A percentile compares a stretch with the other conserved stretches of the same genome.
phyloP scores from a whole-genome alignment of 2,797 vertebrate genomes.

The Sebastes miniatus region DNA sequence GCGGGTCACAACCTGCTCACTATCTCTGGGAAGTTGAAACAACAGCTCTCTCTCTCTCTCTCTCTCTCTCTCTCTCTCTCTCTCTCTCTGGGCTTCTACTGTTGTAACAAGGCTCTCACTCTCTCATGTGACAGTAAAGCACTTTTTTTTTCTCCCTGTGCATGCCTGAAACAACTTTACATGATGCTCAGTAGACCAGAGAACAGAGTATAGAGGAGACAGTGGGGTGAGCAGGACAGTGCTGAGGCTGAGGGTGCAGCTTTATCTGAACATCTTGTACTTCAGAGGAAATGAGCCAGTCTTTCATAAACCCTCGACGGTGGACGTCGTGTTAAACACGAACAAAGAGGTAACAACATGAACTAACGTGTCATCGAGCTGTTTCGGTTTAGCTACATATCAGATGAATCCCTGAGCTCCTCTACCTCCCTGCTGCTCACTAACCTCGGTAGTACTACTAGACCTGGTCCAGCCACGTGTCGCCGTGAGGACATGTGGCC shows the following conservation, averaged over 20 bases:
- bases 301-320: neutral
- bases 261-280: constrained; percentile 40
- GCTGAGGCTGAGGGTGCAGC: neutral
- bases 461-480: constrained; percentile 77
- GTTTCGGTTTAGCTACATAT: neutral
- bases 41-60: no score
- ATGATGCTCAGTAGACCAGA: neutral
- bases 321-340: neutral
- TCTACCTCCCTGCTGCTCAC: neutral
- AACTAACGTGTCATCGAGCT: fast-evolving
- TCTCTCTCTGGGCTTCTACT: neutral
- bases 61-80: no score
- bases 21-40: no score
- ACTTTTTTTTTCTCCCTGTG: fast-evolving
- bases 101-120: no score
- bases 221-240: neutral
- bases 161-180: neutral
- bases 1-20: neutral
- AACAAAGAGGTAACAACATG: fast-evolving
- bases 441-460: constrained; percentile 3
- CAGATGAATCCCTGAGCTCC: neutral
- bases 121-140: neutral
- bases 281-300: neutral
- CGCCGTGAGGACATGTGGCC: constrained; percentile 54
- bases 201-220: fast-evolving